These are phyloP conservation scores for Myripristis murdjan DNA, from an alignment of 2,797 vertebrate species.

Conservation along the genomic window DNA sequence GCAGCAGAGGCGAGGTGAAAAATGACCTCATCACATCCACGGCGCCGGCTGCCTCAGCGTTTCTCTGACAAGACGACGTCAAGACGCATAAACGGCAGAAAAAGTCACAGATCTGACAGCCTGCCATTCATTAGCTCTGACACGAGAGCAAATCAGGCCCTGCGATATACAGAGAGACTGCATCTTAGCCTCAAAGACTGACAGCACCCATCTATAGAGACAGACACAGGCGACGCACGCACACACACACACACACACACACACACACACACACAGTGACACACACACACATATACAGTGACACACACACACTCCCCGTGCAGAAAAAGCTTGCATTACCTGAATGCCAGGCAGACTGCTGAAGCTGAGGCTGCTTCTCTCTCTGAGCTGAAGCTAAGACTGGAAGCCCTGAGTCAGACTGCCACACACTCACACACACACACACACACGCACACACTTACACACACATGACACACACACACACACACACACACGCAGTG, in stretches of 20 bases:
- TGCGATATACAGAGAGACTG: neutral
- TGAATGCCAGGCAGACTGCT: conserved; percentile 41
- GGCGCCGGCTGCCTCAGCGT: conserved; percentile 50
- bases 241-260: neutral
- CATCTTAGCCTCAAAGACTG: conserved; percentile 7
- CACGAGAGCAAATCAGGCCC: conserved; percentile 13
- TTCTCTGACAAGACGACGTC: conserved; percentile 55
- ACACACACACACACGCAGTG: conserved; percentile 26
- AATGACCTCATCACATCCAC: conserved; percentile 37
- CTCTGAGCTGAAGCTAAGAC: conserved; percentile 61
- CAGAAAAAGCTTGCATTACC: conserved; percentile 67
- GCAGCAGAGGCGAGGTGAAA: conserved; percentile 14
- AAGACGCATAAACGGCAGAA: neutral
- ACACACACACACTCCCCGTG: neutral
- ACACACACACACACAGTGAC: conserved; percentile 5
- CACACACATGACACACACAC: too few relatives aligned
- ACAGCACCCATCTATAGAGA: neutral
- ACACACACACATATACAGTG: conserved; percentile 9
- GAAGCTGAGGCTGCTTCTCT: conserved; percentile 52
- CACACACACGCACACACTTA: conserved; percentile 43
- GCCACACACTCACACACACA: conserved; percentile 39
- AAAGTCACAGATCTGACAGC: conserved; percentile 29
- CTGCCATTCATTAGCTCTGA: conserved; percentile 27
- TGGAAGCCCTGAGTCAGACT: conserved; percentile 67
- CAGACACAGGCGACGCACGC: neutral